Base-by-base conservation (phyloP, 2,113 vertebrate species). In the Hydrolagus affinis region DNA sequence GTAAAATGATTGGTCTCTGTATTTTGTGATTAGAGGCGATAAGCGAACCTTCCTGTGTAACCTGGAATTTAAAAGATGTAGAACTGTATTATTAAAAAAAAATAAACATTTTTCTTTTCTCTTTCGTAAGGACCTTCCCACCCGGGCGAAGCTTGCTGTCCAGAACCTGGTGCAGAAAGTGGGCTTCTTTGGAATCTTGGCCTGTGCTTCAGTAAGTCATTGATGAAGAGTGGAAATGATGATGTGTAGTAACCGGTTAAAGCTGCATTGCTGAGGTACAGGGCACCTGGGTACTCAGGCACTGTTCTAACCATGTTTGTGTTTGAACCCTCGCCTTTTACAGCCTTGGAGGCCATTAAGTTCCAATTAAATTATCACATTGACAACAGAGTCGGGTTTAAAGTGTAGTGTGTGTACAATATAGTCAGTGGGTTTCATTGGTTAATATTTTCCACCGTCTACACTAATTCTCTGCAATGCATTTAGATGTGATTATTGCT, bases 151-250 rank as follows among this genome's bases (percentile, higher is more conserved):
- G 85, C 87, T 98, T 88, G 96, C 96, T 0, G 93, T 99, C 86
- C 98, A 99, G 91, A 97, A 97, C 71, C 94, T 99, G 91, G 96
- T 99, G 73, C 98, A 99, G 91, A 98, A 93, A 91, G 96, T 99
- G 59, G 98, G 98, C n/a, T 96, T 96, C 91, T 93, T 99, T 57
- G 98, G 98, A 85, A 97, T 97, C 89, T 90, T 99, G 90, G 93
- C 97, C 25, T 99, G 98, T 88, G 98, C 98, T 86, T 98, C 97
- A 15, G 95, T 98, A 89, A 95, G 95, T 96, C 57, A 10, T 0
- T 0, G 86, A 25, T 75, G 71, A 66, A 83, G 62, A 83, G 30
- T 6, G 25, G 8, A 15, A 66, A 7, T 64, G 60, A 83, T 62
- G 0, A 3, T 28, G 23, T 30, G 1, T 21, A 4, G 77, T 28